phyloP scores from a whole-genome alignment of 2,113 vertebrate genomes.

The Dromiciops gliroides region DNA sequence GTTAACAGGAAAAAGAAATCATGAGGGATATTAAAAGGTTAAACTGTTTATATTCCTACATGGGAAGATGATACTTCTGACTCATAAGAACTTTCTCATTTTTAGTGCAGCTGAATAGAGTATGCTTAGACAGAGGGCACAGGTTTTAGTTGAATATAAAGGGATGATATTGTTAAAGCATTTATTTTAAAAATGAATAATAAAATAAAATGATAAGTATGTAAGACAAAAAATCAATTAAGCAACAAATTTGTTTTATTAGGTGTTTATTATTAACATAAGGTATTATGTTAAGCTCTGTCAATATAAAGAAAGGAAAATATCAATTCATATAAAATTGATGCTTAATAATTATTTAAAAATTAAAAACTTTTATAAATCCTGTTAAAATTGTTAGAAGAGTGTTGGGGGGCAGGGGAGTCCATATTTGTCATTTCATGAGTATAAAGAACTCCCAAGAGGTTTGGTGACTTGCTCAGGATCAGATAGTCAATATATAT shows the following conservation, averaged over 20 bases:
- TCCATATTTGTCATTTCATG: background rate
- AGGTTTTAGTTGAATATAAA: too few relatives aligned
- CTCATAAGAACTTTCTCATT: too few relatives aligned
- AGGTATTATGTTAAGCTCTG: background rate
- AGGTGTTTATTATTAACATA: background rate
- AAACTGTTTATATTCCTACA: too few relatives aligned
- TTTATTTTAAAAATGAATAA: too few relatives aligned
- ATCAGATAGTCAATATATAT: background rate
- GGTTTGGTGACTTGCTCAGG: background rate
- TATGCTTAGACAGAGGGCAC: too few relatives aligned
- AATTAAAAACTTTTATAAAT: background rate
- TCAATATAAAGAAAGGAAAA: background rate
- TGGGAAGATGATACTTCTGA: too few relatives aligned
- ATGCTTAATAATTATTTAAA: background rate
- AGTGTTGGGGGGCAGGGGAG: rapidly evolving
- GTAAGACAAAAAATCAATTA: background rate
- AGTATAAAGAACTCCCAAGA: background rate
- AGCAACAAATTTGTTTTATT: background rate
- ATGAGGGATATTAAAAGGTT: too few relatives aligned
- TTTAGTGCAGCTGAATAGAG: too few relatives aligned
- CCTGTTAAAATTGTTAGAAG: background rate
- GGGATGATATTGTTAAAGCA: too few relatives aligned
- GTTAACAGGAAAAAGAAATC: too few relatives aligned
- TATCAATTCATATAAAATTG: background rate
- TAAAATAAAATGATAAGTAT: constrained; percentile 51